These are phyloP conservation scores for Falco cherrug DNA, from an alignment of 2,797 vertebrate species.

Conservation along the genomic window DNA sequence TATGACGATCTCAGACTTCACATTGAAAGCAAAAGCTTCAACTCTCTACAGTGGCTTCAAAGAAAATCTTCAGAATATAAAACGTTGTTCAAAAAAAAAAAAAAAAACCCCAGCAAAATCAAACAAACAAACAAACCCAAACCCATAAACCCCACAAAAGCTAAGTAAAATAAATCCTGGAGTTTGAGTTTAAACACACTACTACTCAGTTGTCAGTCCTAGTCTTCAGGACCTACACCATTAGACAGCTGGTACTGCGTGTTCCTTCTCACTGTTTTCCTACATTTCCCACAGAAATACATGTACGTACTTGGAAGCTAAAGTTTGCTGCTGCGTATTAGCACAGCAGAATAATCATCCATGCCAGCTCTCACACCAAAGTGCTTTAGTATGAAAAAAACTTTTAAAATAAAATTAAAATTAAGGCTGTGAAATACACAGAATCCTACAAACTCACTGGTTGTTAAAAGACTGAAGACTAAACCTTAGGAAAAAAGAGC, in stretches of 20 bases:
- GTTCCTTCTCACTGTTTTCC: neutral
- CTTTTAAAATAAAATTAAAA: neutral
- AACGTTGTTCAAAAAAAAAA: neutral
- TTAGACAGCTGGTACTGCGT: neutral
- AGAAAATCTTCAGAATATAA: neutral
- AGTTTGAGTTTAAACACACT: neutral
- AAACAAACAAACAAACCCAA: neutral
- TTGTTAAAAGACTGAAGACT: neutral
- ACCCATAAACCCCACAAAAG: neutral
- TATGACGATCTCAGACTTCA: neutral
- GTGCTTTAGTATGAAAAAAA: neutral
- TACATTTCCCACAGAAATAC: neutral
- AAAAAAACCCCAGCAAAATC: neutral
- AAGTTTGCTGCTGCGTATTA: neutral
- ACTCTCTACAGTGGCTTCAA: neutral
- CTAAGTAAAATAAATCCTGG: neutral
- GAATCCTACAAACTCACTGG: neutral
- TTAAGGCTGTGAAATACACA: neutral
- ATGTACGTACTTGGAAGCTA: neutral
- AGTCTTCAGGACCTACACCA: neutral
- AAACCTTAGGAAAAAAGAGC: neutral
- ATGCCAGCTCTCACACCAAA: neutral
- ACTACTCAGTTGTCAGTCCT: neutral
- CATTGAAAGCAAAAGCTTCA: neutral
- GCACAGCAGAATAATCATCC: neutral